Base-by-base conservation (phyloP, 2,797 vertebrate species). In the Crenuchus spilurus region DNA sequence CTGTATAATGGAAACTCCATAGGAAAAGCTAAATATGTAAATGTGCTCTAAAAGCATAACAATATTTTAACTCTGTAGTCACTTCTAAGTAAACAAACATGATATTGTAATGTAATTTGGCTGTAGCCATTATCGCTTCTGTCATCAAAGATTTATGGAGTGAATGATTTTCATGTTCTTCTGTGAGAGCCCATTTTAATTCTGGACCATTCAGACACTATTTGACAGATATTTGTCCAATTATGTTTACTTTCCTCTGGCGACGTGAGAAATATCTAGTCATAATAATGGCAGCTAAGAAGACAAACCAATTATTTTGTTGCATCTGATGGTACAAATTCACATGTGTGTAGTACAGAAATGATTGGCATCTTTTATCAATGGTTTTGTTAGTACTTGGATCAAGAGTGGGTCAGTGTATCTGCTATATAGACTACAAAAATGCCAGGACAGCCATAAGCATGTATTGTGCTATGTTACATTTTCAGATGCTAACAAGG, bases 381-480 rank as follows among this genome's bases (percentile, higher is more conserved):
- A 52, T 18, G 49, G 30, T 30, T 42, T 8, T 24, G 37, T 41
- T 10, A 24, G 63, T 6, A 26, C 13, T 22, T 54, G 66, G 58
- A 49, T 48, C 35, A 70, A 37, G 5, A 20, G 8, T 46, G 31
- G 52, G 20, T 61, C 44, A 31, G 18, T 18, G 39, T 28, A 41
- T 24, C 35, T 35, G n/a, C 30, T 51, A 33, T 48, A 37, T 14
- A 51, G 42, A 33, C 42, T 51, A 22, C 11, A 10, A 26, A 69
- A 81, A 74, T 63, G 39, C 35, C 41, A 58, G 9, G 46, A 28
- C 26, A 70, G 33, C 28, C 14, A 18, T 70, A 55, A 49, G 35
- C 65, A 61, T 39, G 62, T 60, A 46, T 69, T 80, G 78, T 83
- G 81, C 81, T 83, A 80, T 70, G 30, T 72, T 70, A 67, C 35